These are phyloP conservation scores for Acrocephalus arundinaceus DNA, from an alignment of 2,113 vertebrate species.

Conservation along the genomic window DNA sequence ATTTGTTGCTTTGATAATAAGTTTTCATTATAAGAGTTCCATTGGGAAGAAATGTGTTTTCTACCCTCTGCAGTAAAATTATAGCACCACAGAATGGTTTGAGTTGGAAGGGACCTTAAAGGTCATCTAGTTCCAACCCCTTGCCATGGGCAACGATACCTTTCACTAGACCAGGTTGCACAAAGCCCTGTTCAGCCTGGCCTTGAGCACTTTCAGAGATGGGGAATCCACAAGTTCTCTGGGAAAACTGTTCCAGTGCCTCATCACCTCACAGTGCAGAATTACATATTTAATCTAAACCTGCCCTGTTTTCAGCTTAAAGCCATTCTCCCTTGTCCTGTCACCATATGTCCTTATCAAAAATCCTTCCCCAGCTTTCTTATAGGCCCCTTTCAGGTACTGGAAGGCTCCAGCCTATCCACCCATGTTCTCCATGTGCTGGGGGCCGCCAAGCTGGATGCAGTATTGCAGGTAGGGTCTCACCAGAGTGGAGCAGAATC, in stretches of 20 bases:
- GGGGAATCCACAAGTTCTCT: neutral
- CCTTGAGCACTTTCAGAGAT: neutral
- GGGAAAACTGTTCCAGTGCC: neutral
- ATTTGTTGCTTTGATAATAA: neutral
- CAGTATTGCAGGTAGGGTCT: neutral
- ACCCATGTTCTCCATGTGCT: neutral
- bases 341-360: neutral
- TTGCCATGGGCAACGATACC: neutral
- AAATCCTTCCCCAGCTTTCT: neutral
- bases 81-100: neutral
- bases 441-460: rapidly evolving
- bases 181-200: neutral
- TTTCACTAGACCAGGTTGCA: neutral
- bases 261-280: neutral
- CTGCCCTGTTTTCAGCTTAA: neutral
- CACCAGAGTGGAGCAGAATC: neutral
- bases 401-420: neutral
- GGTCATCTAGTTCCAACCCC: neutral
- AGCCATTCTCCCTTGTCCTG: neutral
- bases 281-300: neutral
- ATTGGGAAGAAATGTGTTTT: neutral
- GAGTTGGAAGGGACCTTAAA: neutral
- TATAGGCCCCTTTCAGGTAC: neutral
- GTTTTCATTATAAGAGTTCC: neutral
- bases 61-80: neutral